These are phyloP conservation scores for Tonatia bakeri DNA, from an alignment of 2,113 vertebrate species.

Conservation along the genomic window DNA sequence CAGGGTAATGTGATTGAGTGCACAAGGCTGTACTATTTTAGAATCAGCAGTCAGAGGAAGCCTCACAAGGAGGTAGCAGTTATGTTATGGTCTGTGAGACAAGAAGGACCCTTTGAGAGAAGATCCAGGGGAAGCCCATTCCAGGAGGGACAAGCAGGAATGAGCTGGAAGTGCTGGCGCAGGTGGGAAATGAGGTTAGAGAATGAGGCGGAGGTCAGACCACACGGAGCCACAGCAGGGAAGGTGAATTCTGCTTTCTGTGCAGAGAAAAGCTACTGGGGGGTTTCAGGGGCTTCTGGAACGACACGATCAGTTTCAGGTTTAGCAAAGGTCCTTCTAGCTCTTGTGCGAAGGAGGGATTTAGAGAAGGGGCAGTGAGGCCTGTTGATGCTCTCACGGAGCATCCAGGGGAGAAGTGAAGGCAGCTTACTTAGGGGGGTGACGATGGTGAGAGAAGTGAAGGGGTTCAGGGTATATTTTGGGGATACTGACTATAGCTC, in stretches of 20 bases:
- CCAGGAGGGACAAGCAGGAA: background rate
- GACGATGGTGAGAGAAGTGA: background rate
- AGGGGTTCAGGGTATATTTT: background rate
- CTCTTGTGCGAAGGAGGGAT: background rate
- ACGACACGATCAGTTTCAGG: background rate
- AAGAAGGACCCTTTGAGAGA: background rate
- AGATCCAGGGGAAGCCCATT: background rate
- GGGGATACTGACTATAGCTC: background rate
- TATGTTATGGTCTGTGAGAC: background rate
- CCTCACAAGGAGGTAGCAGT: background rate
- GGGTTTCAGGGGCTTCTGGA: background rate
- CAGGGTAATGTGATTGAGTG: background rate
- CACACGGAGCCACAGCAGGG: background rate
- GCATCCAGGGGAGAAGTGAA: background rate
- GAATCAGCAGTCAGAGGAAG: background rate
- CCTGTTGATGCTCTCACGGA: accelerated
- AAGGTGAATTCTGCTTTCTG: background rate
- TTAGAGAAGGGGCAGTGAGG: background rate
- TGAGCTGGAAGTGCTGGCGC: background rate
- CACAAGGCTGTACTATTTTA: background rate
- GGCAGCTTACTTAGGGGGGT: background rate
- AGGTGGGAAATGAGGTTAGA: background rate
- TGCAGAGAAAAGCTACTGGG: background rate
- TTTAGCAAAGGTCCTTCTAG: background rate
- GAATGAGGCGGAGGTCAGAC: background rate